These are phyloP conservation scores for Austrolebias charrua DNA, from an alignment of 2,797 vertebrate species.

Conservation along the genomic window DNA sequence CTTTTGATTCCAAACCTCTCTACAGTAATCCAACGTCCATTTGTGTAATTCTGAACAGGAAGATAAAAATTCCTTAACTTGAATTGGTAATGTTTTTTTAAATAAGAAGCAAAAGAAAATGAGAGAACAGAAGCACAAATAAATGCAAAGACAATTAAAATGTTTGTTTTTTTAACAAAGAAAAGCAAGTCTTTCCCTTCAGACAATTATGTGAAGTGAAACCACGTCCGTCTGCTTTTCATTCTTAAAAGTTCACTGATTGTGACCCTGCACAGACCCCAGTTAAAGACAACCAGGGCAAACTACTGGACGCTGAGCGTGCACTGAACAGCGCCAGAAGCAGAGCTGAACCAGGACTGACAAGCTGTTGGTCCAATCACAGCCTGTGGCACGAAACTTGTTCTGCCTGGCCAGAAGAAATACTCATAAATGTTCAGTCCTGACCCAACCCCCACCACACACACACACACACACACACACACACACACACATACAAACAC, in stretches of 20 bases:
- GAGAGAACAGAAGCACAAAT: slow-evolving; percentile 61
- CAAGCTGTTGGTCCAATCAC: slow-evolving; percentile 56
- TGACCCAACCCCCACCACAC: not conserved
- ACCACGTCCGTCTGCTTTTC: slow-evolving; percentile 47
- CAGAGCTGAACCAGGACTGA: slow-evolving; percentile 50
- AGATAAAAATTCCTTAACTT: slow-evolving; percentile 20
- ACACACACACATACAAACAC: slow-evolving; percentile 14
- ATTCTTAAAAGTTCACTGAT: slow-evolving; percentile 48
- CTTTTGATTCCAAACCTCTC: slow-evolving; percentile 58
- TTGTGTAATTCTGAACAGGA: slow-evolving; percentile 67
- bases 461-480: too few species aligned
- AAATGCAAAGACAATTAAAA: slow-evolving; percentile 72
- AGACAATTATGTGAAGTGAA: slow-evolving; percentile 48
- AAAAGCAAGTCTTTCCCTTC: slow-evolving; percentile 27
- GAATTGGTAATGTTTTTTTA: slow-evolving; percentile 35
- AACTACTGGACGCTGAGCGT: slow-evolving; percentile 52
- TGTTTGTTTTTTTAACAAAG: slow-evolving; percentile 46
- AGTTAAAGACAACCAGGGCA: slow-evolving; percentile 50
- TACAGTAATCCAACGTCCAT: slow-evolving; percentile 62
- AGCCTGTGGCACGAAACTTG: slow-evolving; percentile 37
- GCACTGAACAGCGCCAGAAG: slow-evolving; percentile 49
- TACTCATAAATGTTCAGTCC: slow-evolving; percentile 64
- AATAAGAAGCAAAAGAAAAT: slow-evolving; percentile 45
- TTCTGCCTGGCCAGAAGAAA: slow-evolving; percentile 62
- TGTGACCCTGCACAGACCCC: slow-evolving; percentile 33